Base-by-base conservation (phyloP, 2,113 vertebrate species). In the Thunnus thynnus region DNA sequence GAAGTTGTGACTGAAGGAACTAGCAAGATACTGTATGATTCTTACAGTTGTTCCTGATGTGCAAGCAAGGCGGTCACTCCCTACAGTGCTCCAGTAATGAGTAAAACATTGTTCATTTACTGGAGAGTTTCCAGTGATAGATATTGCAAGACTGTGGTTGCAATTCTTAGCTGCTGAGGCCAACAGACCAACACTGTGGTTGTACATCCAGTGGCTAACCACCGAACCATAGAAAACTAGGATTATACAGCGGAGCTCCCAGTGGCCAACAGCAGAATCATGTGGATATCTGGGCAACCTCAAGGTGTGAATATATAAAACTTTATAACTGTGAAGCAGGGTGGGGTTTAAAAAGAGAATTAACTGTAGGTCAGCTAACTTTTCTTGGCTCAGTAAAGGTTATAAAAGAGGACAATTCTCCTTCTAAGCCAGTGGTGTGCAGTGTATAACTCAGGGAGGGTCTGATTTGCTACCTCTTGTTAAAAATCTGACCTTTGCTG, bases 151-250 rank as follows among this genome's bases (percentile, higher is more conserved):
- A 41, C 14, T 22, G 41, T 56, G 58, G 57, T 18, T 17, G 16
- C 13, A 73, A 52, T 51, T 52, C 22, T 20, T 5, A 41, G 55
- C n/a, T n/a, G 41, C 25, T 41, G 18, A 10, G 8, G 8, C 18
- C 32, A 48, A 68, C n/a, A 64, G 51, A n/a, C 22, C 32, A 47
- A n/a, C 27, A 14, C 0, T 52, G 48, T 46, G 3, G 55, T 54
- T 73, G 46, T 52, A 46, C 13, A 44, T 22, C 9, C n/a, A 41
- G 30, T 51, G 57, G 72, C 44, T 78, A 72, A 71, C 65, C 44
- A 58, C 1, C 52, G 27, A 51, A 48, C 13, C n/a, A 66, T 13
- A 50, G 16, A 14, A 50, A 62, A 18, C 8, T 16, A 55, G 27
- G 27, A 65, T 48, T 50, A 30, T n/a, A 66, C 13, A 41, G 55